Conservation (phyloP, 2,113 vertebrate genomes). For the Nipponia nippon region DNA sequence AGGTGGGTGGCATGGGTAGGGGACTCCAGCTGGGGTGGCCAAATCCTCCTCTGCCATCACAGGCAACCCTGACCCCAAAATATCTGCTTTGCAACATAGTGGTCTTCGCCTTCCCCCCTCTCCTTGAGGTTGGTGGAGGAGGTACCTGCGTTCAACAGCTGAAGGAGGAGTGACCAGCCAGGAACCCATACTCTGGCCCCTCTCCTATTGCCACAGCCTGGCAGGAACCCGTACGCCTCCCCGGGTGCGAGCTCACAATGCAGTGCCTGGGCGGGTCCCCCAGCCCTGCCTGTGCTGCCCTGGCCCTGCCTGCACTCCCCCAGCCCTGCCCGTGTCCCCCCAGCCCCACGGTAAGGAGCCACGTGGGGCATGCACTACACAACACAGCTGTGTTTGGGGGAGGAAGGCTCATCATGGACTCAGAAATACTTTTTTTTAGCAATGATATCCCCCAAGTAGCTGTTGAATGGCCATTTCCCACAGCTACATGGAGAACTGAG, state of each 20-base stretch:
- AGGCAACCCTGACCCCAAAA: neutral
- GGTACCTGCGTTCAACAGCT: fast-evolving
- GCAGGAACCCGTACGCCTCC: neutral
- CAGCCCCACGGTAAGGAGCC: neutral
- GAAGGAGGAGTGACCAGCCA: neutral
- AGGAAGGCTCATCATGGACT: neutral
- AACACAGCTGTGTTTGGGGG: neutral
- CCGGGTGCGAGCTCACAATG: neutral
- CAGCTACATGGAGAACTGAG: neutral
- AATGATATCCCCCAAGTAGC: neutral
- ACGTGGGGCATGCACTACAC: fast-evolving
- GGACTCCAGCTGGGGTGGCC: neutral
- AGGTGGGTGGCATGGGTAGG: neutral
- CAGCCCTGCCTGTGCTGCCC: no score
- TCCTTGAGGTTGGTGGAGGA: neutral
- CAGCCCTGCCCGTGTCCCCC: neutral
- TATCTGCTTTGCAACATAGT: neutral
- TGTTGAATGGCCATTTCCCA: neutral
- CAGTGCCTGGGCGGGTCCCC: neutral
- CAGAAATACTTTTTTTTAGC: neutral
- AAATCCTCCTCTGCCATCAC: neutral
- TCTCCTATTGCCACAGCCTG: neutral
- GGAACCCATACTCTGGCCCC: neutral
- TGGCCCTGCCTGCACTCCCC: neutral
- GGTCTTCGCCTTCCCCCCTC: neutral